Conservation (phyloP, 1,140 invertebrate genomes). For the Drosophila nannoptera region DNA sequence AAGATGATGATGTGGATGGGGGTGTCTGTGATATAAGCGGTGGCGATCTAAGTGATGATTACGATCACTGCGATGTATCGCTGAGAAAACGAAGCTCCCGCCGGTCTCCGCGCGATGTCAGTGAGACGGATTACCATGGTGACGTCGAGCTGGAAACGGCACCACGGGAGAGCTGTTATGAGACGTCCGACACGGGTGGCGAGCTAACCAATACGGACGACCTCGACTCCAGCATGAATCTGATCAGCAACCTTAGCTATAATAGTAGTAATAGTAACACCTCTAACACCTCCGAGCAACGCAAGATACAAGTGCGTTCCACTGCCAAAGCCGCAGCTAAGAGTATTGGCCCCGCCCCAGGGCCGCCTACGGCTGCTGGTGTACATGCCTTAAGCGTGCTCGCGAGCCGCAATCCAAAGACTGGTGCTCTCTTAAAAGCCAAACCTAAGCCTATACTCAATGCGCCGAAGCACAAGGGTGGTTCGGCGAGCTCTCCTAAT, state of each 20-base stretch:
- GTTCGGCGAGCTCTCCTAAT: conserved; percentile 70
- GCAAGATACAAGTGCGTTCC: conserved; percentile 26
- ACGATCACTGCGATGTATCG: conserved; percentile 68
- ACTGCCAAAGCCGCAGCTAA: conserved; percentile 30
- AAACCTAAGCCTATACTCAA: conserved; percentile 68
- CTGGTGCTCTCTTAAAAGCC: conserved; percentile 61
- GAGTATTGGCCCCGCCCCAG: conserved; percentile 12
- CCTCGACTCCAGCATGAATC: conserved; percentile 73
- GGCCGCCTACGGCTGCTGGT: conserved; percentile 31
- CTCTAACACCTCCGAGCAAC: conserved; percentile 64
- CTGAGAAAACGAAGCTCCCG: conserved; percentile 41
- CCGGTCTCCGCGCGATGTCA: conserved; percentile 52
- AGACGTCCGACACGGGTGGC: conserved; percentile 74
- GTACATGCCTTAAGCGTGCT: conserved; percentile 53
- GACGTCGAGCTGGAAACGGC: conserved; percentile 67
- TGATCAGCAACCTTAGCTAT: conserved; percentile 78
- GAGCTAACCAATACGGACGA: conserved; percentile 75
- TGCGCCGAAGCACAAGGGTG: conserved; percentile 61
- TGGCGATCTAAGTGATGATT: conserved; percentile 72
- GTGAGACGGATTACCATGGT: conserved; percentile 72
- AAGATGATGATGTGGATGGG: conserved; percentile 66
- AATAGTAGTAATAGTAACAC: conserved; percentile 79
- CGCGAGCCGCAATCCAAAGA: conserved; percentile 62
- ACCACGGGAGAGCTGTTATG: conserved; percentile 71
- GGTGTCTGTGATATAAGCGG: conserved; percentile 78